A percentile compares a stretch with the other conserved stretches of the same genome.
phyloP scores from a whole-genome alignment of 2,113 vertebrate genomes.

The Tauraco erythrolophus region DNA sequence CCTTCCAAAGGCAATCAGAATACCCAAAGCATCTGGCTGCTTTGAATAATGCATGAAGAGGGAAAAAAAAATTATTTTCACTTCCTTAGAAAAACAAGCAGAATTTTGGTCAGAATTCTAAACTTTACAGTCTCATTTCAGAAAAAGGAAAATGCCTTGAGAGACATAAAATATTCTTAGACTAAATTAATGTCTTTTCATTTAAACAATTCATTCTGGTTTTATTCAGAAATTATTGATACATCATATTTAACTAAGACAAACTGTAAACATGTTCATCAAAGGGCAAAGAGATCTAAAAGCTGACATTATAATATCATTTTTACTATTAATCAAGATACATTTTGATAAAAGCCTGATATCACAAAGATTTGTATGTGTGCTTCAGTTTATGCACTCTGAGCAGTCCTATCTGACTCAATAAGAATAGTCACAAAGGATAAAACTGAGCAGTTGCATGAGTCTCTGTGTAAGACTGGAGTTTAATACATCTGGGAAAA shows the following conservation, averaged over 20 bases:
- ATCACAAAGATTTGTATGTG: not conserved
- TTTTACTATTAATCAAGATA: not conserved
- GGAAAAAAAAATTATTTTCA: slow-evolving; percentile 4
- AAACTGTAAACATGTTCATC: not conserved
- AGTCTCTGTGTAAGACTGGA: not conserved
- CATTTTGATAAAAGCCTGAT: not conserved
- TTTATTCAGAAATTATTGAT: not conserved
- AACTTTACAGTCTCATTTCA: not conserved
- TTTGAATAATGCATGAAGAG: slow-evolving; percentile 69
- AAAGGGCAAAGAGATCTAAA: not conserved
- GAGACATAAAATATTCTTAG: slow-evolving; percentile 2
- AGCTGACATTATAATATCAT: not conserved
- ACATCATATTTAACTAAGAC: not conserved
- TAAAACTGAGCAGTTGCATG: not conserved
- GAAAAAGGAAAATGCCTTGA: slow-evolving; percentile 4
- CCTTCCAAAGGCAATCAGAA: slow-evolving; percentile 56
- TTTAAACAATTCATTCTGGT: not conserved
- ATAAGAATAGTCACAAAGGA: not conserved
- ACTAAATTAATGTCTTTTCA: not conserved
- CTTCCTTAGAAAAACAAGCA: slow-evolving; percentile 33
- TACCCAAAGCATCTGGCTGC: slow-evolving; percentile 65
- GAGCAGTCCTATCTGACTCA: not conserved
- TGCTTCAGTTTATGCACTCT: not conserved
- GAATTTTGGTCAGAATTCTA: slow-evolving; percentile 15
- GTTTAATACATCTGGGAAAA: not conserved